Evolutionary conservation across 2,888 invertebrate genomes (phyloP), one percentile per base, ranked within the genome.

Genomic region (Myopa testacea): DNA sequence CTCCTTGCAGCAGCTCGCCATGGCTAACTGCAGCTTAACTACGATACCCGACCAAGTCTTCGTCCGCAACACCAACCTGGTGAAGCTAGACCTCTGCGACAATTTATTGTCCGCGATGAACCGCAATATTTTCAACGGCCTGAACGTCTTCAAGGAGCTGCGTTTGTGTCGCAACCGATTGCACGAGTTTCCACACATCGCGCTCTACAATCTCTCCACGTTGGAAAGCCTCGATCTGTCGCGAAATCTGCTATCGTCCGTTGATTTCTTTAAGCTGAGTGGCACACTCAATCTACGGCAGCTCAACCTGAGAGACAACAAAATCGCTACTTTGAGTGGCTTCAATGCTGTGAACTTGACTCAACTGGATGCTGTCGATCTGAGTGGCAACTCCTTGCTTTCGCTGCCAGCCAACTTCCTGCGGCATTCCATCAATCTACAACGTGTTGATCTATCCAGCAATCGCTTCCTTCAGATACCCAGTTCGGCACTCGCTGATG

Each of bases 401-500:
- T 93, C 94, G 78, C 90, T 96, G 81, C 95, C 95, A 50, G 93
- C 94, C 37, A 95, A 96, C 88, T 95, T 96, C 89, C 93, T 96
- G 81, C 92, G 93, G 82, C 92, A 94, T 86, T 94, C 95, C 10
- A 90, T 92, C 79, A 91, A 93, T 67, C 88, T 96, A 69, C 92
- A 94, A 80, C 93, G 94, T 82, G 92, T 96, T 77, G 95, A 96
- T 86, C 88, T 96, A 80, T 94, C 96, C 1, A 91, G 91, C 79
- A 96, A 96, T 90, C 92, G 93, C 75, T 95, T 96, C 83, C 92
- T 93, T 81, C 93, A 95, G 87, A 94, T 96, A 82, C 96, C 96
- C 1, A 88, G 88, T 65, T 92, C 93, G 14, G 94, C 95, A 0
- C 89, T 96, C 45, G 94, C 95, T 1, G 94, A 94, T 82, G 92